Evolutionary conservation across 1,140 invertebrate species (phyloP).

Genomic region (Hylyphantes graminicola): DNA sequence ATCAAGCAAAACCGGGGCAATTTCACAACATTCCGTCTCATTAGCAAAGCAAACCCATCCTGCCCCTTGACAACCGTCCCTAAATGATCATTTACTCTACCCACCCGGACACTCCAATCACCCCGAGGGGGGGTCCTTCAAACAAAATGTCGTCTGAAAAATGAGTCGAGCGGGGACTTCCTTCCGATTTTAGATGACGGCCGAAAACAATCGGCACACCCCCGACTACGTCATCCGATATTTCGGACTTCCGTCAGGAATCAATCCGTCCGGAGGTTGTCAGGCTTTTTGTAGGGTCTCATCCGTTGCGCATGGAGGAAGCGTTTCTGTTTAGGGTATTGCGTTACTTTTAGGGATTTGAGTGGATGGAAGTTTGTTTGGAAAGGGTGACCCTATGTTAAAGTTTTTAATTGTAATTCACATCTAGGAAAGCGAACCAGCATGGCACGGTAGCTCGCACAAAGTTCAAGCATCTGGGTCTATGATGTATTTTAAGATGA

Average conservation of each 20-base stretch:
- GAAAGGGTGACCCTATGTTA: background rate
- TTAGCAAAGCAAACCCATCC: too few relatives aligned
- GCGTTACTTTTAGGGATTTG: background rate
- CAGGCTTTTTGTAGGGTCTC: slow-evolving; percentile 3
- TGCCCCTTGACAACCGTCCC: too few relatives aligned
- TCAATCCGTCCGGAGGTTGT: slow-evolving; percentile 36
- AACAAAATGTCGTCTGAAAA: slow-evolving; percentile 37
- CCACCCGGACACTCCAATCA: too few relatives aligned
- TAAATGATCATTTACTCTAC: too few relatives aligned
- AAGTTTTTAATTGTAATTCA: too few relatives aligned
- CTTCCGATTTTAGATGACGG: slow-evolving; percentile 37
- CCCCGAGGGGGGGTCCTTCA: background rate
- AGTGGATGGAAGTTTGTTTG: background rate
- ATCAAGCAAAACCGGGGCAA: too few relatives aligned
- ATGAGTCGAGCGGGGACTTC: slow-evolving; percentile 33
- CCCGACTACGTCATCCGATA: slow-evolving; percentile 27
- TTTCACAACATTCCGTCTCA: too few relatives aligned
- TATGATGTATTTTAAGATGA: too few relatives aligned
- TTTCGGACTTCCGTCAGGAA: slow-evolving; percentile 48
- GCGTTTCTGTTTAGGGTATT: background rate
- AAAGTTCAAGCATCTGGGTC: too few relatives aligned
- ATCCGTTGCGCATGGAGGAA: background rate
- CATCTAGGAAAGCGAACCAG: too few relatives aligned
- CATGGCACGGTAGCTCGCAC: too few relatives aligned
- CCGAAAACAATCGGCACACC: slow-evolving; percentile 34